A percentile compares a stretch with the other conserved stretches of the same genome.
phyloP scores from a whole-genome alignment of 2,113 vertebrate genomes.

The Chaetura pelagica region DNA sequence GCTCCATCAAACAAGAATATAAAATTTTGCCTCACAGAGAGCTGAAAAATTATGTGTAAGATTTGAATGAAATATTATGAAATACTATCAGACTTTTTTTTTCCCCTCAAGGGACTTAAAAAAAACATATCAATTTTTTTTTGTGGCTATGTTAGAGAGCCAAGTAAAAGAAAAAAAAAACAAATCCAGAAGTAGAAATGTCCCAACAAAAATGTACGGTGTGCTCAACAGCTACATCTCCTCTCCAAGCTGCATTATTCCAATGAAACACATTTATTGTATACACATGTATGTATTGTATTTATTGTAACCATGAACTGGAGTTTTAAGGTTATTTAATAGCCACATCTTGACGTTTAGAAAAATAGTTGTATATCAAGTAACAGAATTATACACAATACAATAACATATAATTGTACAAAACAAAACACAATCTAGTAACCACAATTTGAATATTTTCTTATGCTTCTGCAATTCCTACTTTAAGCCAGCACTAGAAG shows the following conservation, averaged over 20 bases:
- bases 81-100: not conserved
- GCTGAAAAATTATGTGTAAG: not conserved
- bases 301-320: constrained; percentile 6
- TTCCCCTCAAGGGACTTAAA: not conserved
- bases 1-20: not conserved
- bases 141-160: not conserved
- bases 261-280: constrained; percentile 12
- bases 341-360: constrained; percentile 52
- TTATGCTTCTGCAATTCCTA: not conserved
- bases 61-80: not conserved
- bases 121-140: not conserved
- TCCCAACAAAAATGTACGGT: constrained; percentile 14
- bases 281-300: too few species aligned
- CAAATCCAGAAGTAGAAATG: not conserved
- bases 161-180: not conserved
- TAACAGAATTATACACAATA: constrained; percentile 29
- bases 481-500: not conserved
- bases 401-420: not conserved
- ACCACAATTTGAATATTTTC: constrained; percentile 43
- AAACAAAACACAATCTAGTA: constrained; percentile 26
- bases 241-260: not conserved
- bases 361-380: constrained; percentile 44
- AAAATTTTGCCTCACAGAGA: not conserved
- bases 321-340: constrained; percentile 20
- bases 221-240: not conserved